Evolutionary conservation across 2,888 invertebrate species (phyloP).

Genomic region (Phortica okadai): DNA sequence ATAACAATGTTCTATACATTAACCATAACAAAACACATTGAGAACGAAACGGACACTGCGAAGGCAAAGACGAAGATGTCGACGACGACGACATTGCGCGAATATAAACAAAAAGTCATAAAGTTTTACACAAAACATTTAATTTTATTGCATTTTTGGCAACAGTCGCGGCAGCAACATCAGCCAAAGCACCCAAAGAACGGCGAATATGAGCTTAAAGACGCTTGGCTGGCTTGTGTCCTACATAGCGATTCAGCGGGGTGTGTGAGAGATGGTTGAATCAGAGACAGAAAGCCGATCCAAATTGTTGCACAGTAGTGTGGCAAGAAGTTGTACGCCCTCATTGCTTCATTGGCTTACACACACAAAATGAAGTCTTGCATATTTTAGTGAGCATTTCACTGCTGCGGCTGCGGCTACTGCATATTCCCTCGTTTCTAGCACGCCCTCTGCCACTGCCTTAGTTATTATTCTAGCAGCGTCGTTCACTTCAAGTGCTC

Average conservation of each 20-base stretch:
- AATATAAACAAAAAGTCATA: slow-evolving; percentile 70
- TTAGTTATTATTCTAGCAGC: not conserved
- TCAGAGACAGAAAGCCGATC: not conserved
- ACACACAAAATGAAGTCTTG: slow-evolving; percentile 6
- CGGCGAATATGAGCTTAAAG: not conserved
- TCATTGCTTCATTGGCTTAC: not conserved
- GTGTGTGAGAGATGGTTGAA: not conserved
- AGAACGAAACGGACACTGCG: not conserved
- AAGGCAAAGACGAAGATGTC: not conserved
- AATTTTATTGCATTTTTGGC: slow-evolving; percentile 71
- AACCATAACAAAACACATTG: slow-evolving; percentile 15
- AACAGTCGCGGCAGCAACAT: slow-evolving; percentile 42
- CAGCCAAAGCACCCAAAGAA: slow-evolving; percentile 39
- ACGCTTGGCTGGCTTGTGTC: not conserved
- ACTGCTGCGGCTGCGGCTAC: not conserved
- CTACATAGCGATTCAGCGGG: not conserved
- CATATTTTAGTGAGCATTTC: not conserved
- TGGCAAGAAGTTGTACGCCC: not conserved
- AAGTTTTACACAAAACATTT: slow-evolving; percentile 69
- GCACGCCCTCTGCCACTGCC: not conserved
- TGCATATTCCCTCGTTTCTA: not conserved
- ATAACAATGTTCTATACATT: too few relatives aligned
- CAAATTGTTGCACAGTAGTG: not conserved
- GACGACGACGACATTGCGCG: slow-evolving; percentile 29
- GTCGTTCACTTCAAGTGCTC: slow-evolving; percentile 11